Conservation (phyloP, 2,797 vertebrate genomes). For the Malurus splendens region DNA sequence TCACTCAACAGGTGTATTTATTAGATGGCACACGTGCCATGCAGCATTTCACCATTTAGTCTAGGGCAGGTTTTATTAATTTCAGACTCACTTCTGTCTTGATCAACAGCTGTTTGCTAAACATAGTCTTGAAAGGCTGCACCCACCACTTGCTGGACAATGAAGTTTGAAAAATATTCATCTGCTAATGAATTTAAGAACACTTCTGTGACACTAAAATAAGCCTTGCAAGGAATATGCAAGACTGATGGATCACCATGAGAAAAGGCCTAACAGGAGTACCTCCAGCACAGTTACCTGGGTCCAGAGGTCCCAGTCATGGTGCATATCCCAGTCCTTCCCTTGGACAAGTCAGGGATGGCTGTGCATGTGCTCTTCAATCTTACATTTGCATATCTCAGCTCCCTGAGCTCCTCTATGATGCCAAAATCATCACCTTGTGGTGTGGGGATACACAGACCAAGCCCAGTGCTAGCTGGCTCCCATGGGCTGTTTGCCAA, state of each 20-base stretch:
- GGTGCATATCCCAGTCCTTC: background rate
- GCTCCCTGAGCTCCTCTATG: background rate
- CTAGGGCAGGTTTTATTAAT: background rate
- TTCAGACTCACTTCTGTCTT: background rate
- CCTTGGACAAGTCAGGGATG: background rate
- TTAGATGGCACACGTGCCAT: background rate
- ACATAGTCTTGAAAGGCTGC: background rate
- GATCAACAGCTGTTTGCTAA: background rate
- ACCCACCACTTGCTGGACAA: background rate
- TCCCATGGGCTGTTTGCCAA: background rate
- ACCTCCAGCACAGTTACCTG: background rate
- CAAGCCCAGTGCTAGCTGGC: background rate
- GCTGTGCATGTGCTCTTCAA: background rate
- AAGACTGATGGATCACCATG: background rate
- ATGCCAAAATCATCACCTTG: background rate
- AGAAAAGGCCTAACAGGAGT: background rate
- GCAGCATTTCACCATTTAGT: background rate
- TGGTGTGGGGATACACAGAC: background rate
- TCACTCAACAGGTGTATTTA: slow-evolving; percentile 14
- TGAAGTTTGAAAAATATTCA: background rate
- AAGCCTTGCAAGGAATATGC: background rate
- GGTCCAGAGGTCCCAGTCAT: background rate
- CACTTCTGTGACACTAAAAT: background rate
- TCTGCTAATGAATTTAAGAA: background rate
- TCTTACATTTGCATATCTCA: background rate